phyloP scores from a whole-genome alignment of 2,797 vertebrate species.

The Rhinophrynus dorsalis region DNA sequence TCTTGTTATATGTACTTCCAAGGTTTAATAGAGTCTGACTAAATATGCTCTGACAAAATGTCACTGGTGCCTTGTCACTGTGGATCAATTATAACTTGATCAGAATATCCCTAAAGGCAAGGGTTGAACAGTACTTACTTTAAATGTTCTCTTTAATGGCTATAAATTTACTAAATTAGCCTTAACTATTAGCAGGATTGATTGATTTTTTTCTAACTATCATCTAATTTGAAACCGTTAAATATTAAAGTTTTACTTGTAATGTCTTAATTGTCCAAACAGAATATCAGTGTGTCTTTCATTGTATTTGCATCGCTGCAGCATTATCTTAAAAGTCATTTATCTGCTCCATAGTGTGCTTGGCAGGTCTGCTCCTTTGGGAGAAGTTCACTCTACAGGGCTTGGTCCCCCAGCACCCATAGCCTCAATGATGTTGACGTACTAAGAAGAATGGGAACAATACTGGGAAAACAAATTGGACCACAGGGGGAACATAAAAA shows the following conservation, averaged over 20 bases:
- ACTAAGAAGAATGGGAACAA: too few species aligned
- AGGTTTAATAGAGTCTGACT: slow-evolving; percentile 49
- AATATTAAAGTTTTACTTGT: background rate
- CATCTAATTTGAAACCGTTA: background rate
- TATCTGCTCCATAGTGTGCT: too few species aligned
- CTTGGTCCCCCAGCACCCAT: too few species aligned
- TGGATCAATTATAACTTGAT: slow-evolving; percentile 61
- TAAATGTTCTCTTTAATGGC: slow-evolving; percentile 36
- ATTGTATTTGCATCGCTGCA: too few species aligned
- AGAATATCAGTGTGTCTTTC: too few species aligned
- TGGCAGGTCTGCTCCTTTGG: too few species aligned
- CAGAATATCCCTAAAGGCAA: slow-evolving; percentile 57
- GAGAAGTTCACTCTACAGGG: too few species aligned
- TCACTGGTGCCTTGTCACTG: slow-evolving; percentile 61
- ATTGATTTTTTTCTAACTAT: background rate
- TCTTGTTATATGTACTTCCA: slow-evolving; percentile 11
- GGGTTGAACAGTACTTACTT: slow-evolving; percentile 57
- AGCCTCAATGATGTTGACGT: too few species aligned
- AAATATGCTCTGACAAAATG: slow-evolving; percentile 60
- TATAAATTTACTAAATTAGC: background rate
- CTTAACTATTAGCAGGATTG: background rate
- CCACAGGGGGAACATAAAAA: too few species aligned
- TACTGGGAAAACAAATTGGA: too few species aligned
- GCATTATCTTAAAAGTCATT: too few species aligned
- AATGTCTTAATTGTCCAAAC: background rate